These are phyloP conservation scores for Sylvicola cinctus DNA, from an alignment of 2,888 invertebrate species.

Conservation along the genomic window DNA sequence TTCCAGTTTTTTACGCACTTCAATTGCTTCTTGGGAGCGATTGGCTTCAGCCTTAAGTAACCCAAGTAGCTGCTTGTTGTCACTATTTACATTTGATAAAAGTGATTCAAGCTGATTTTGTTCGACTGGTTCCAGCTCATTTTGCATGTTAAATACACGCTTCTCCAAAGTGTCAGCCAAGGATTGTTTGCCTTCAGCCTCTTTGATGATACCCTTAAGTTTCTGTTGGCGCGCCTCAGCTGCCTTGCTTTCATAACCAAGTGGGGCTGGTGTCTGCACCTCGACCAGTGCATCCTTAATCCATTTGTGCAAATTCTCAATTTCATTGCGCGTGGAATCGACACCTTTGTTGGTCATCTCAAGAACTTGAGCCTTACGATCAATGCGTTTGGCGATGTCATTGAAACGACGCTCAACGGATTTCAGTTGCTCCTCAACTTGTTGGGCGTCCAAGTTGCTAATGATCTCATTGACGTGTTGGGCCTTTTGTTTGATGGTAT, in stretches of 20 bases:
- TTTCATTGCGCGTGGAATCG: conserved; percentile 60
- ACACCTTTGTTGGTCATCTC: conserved; percentile 69
- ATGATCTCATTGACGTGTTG: conserved; percentile 56
- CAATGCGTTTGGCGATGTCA: conserved; percentile 65
- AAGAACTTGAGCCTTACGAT: conserved; percentile 63
- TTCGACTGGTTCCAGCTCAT: conserved; percentile 69
- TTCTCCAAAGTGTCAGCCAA: conserved; percentile 66
- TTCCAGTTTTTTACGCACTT: conserved; percentile 56
- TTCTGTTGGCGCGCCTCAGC: conserved; percentile 53
- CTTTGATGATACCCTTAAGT: conserved; percentile 54
- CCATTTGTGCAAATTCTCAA: conserved; percentile 61
- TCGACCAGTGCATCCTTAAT: conserved; percentile 49
- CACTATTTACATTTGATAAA: conserved; percentile 45
- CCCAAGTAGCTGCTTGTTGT: conserved; percentile 52
- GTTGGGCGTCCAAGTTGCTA: conserved; percentile 73
- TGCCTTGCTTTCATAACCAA: conserved; percentile 58
- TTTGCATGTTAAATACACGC: conserved; percentile 61
- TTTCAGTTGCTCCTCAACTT: conserved; percentile 77
- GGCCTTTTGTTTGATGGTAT: conserved; percentile 46
- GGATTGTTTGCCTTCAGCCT: conserved; percentile 66
- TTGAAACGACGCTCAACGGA: conserved; percentile 65
- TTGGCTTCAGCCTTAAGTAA: conserved; percentile 55
- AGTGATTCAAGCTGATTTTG: conserved; percentile 57
- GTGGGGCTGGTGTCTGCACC: conserved; percentile 40
- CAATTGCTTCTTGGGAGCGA: conserved; percentile 43